A percentile compares a stretch with the other conserved stretches of the same genome.
phyloP scores from a whole-genome alignment of 2,113 vertebrate genomes.

The Gymnocephalus cernua region DNA sequence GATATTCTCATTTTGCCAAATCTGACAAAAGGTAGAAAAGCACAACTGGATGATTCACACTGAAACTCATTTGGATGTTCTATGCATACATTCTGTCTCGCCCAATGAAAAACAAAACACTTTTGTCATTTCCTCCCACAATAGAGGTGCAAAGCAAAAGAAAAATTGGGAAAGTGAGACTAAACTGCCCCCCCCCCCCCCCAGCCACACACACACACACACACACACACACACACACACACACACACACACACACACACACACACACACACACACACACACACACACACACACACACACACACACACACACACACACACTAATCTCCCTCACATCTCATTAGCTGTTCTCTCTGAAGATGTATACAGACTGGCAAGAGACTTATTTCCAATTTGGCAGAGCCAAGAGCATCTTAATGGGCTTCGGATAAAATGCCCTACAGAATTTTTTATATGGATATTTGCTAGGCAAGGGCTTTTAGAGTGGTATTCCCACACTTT shows the following conservation, averaged over 20 bases:
- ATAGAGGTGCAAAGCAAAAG: conserved; percentile 42
- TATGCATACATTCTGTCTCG: conserved; percentile 28
- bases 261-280: background rate
- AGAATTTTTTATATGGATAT: conserved; percentile 63
- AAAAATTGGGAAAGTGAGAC: conserved; percentile 36
- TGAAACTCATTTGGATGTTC: conserved; percentile 43
- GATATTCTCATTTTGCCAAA: conserved; percentile 60
- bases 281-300: background rate
- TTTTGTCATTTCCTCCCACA: conserved; percentile 55
- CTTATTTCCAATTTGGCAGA: conserved; percentile 76
- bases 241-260: background rate
- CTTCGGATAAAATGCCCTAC: conserved; percentile 53
- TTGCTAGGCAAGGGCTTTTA: conserved; percentile 52
- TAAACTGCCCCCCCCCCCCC: conserved; percentile 21
- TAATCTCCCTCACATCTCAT: conserved; percentile 77
- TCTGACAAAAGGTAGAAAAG: conserved; percentile 34
- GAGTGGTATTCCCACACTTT: conserved; percentile 57
- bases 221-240: background rate
- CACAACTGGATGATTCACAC: conserved; percentile 42
- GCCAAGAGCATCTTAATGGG: conserved; percentile 72
- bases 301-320: conserved; percentile 25
- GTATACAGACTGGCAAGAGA: conserved; percentile 72
- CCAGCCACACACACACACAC: no score
- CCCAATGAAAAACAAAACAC: conserved; percentile 49
- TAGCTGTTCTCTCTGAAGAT: conserved; percentile 77